Percentiles rank a stretch among this genome's conserved stretches.
These are phyloP conservation scores for Cygnus buccinator DNA, from an alignment of 2,113 vertebrate genomes.

Conservation along the genomic window DNA sequence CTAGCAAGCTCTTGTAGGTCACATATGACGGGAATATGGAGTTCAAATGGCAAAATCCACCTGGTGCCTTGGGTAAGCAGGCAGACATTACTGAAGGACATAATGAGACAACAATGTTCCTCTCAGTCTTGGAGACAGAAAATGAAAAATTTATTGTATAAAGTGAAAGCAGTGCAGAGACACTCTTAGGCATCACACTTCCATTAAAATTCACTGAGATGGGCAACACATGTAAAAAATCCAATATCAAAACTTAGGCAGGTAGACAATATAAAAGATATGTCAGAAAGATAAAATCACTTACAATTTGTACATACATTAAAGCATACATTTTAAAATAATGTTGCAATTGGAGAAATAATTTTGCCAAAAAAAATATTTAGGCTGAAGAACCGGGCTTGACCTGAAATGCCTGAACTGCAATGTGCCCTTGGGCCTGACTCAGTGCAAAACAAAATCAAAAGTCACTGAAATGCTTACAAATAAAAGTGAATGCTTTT, in stretches of 20 bases:
- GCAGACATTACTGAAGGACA: not conserved
- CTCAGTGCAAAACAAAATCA: not conserved
- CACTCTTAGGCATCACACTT: not conserved
- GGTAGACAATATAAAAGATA: not conserved
- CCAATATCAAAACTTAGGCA: not conserved
- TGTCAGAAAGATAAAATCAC: not conserved
- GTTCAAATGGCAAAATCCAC: not conserved
- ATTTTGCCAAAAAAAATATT: not conserved
- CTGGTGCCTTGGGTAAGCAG: not conserved
- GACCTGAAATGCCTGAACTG: not conserved
- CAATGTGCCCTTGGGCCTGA: not conserved
- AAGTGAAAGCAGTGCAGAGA: not conserved
- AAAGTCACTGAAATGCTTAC: slow-evolving; percentile 18
- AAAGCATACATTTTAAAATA: not conserved
- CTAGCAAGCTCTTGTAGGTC: not conserved
- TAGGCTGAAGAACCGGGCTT: not conserved
- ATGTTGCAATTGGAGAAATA: not conserved
- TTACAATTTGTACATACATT: not conserved
- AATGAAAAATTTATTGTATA: not conserved
- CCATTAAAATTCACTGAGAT: not conserved
- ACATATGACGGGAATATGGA: accelerated
- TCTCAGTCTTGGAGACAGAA: not conserved
- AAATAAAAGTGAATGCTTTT: slow-evolving; percentile 11
- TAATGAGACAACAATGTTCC: not conserved
- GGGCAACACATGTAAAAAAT: not conserved